A percentile compares a stretch with the other conserved stretches of the same genome.
Evolutionary conservation across 2,888 invertebrate genomes (phyloP).

Genomic region (Erebia epiphron): DNA sequence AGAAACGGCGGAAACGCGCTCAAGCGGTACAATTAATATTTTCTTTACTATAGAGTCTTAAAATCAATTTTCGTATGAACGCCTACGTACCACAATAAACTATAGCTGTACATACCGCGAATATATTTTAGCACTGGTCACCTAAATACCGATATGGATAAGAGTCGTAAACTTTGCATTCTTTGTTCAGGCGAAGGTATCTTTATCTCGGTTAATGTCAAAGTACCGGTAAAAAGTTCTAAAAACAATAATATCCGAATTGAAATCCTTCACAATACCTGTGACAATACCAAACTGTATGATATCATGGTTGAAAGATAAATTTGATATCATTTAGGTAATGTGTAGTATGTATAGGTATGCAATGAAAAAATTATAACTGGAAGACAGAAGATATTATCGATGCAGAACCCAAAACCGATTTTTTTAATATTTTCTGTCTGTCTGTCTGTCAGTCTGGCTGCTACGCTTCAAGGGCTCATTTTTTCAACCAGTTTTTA

Average conservation of each 20-base stretch:
- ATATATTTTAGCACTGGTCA: slow-evolving; percentile 34
- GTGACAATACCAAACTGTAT: slow-evolving; percentile 42
- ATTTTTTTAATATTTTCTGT: no score
- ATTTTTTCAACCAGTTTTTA: no score
- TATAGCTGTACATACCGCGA: not conserved
- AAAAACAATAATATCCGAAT: slow-evolving; percentile 50
- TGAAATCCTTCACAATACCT: slow-evolving; percentile 50
- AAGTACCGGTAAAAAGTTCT: slow-evolving; percentile 44
- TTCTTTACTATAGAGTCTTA: not conserved
- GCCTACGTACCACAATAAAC: slow-evolving; percentile 39
- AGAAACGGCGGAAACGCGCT: no score
- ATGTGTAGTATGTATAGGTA: no score
- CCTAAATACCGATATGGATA: slow-evolving; percentile 45
- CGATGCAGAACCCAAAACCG: no score
- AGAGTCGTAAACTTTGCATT: slow-evolving; percentile 42
- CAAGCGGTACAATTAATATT: not conserved
- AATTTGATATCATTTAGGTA: no score
- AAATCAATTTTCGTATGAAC: slow-evolving; percentile 26
- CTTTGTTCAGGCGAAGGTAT: slow-evolving; percentile 23
- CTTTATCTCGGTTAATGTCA: slow-evolving; percentile 42
- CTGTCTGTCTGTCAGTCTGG: no score
- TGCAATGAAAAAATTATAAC: no score
- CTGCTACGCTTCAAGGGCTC: no score
- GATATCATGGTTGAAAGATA: not conserved
- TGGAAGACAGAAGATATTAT: no score